Evolutionary conservation across 1,140 invertebrate species (phyloP).

Genomic region (Ostrea edulis): DNA sequence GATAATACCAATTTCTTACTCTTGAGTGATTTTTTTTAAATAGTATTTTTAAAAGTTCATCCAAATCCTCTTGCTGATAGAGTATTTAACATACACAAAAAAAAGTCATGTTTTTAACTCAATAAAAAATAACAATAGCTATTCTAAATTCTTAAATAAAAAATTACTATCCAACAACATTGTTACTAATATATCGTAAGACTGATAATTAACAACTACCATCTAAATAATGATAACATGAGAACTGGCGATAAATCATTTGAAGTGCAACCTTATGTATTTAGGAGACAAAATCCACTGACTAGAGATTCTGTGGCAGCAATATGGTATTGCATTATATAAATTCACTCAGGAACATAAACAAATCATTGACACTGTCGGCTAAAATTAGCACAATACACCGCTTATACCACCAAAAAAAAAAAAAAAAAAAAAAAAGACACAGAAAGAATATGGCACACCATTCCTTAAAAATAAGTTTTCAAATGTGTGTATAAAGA

Average conservation of each 20-base stretch:
- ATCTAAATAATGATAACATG: neutral
- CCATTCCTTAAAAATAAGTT: neutral
- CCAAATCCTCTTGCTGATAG: neutral
- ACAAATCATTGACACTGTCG: neutral
- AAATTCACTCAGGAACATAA: neutral
- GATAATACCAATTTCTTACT: neutral
- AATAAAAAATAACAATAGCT: neutral
- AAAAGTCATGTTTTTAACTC: neutral
- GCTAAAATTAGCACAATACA: neutral
- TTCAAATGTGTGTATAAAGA: neutral
- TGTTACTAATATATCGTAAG: neutral
- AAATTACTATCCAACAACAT: neutral
- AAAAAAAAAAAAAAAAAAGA: neutral
- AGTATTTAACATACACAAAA: slow-evolving; percentile 8
- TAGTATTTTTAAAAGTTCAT: neutral
- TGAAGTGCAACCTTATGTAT: neutral
- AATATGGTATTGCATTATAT: neutral
- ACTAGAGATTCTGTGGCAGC: slow-evolving; percentile 24
- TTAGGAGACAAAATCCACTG: slow-evolving; percentile 24
- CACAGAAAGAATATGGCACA: neutral
- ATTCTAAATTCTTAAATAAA: slow-evolving; percentile 20
- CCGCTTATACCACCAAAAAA: neutral
- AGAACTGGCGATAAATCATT: neutral
- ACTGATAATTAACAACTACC: neutral
- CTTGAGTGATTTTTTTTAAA: neutral